These are phyloP conservation scores for Natator depressus DNA, from an alignment of 2,113 vertebrate species.

Conservation along the genomic window DNA sequence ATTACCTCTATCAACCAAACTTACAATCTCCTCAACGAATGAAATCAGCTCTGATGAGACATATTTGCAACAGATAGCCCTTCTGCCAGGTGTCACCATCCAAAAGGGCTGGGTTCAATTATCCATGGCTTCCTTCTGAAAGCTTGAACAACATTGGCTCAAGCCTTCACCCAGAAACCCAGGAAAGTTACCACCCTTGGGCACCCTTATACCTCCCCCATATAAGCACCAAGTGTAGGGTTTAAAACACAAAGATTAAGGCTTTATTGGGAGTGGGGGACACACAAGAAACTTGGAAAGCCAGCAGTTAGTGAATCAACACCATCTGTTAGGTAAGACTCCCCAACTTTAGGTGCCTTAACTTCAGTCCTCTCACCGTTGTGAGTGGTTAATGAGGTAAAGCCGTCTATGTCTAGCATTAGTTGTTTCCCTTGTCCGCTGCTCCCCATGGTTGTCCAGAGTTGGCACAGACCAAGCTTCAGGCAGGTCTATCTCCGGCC, in stretches of 20 bases:
- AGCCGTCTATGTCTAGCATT: background rate
- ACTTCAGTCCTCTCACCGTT: background rate
- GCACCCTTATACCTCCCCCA: background rate
- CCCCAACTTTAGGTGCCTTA: background rate
- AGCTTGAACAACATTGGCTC: background rate
- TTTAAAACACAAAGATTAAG: background rate
- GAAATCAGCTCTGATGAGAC: background rate
- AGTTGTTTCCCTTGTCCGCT: background rate
- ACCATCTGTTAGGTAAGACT: background rate
- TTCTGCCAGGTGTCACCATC: background rate
- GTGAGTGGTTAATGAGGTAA: background rate
- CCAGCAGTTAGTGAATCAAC: background rate
- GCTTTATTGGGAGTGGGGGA: background rate
- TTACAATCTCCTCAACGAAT: background rate
- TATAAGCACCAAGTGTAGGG: background rate
- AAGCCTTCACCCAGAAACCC: background rate
- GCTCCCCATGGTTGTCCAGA: background rate
- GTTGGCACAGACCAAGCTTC: too few relatives aligned
- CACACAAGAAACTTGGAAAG: background rate
- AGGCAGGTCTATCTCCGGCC: too few relatives aligned
- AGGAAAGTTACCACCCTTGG: background rate
- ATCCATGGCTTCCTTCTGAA: background rate
- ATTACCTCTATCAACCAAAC: background rate
- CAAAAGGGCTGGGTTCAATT: background rate
- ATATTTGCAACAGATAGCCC: background rate